Evolutionary conservation across 2,113 vertebrate genomes (phyloP).

Genomic region (Zosterops japonicus): DNA sequence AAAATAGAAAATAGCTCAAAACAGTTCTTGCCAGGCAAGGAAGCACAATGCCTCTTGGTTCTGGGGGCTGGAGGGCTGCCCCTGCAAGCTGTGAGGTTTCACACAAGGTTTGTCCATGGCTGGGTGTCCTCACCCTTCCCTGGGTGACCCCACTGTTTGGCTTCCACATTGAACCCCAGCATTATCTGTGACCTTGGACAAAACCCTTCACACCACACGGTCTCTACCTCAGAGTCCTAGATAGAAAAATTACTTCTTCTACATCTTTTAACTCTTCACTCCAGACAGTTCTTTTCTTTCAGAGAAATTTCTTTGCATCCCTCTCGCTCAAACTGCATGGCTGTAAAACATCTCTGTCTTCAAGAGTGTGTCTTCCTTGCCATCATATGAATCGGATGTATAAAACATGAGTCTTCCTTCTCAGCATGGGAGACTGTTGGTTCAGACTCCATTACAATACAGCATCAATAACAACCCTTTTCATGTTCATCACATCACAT

Average conservation of each 20-base stretch:
- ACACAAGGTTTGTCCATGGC: accelerated
- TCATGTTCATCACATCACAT: background rate
- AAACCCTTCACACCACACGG: accelerated
- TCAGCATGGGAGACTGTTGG: conserved; percentile 14
- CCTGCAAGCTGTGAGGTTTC: background rate
- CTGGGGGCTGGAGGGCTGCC: background rate
- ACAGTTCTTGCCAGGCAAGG: accelerated
- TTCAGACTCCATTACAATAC: conserved; percentile 13
- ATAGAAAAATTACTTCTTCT: background rate
- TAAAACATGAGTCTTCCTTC: conserved; percentile 39
- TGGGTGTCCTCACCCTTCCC: background rate
- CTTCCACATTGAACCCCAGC: accelerated
- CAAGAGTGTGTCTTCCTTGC: background rate
- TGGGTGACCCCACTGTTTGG: background rate
- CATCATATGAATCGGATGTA: background rate
- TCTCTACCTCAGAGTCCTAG: background rate
- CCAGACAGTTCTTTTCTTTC: background rate
- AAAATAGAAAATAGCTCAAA: background rate
- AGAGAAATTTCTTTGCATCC: background rate
- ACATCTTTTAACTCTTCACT: background rate
- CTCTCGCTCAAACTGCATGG: background rate
- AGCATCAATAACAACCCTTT: background rate
- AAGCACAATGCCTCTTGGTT: background rate
- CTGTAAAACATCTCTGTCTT: background rate
- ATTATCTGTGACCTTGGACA: background rate